Evolutionary conservation across 2,888 invertebrate genomes (phyloP).

Genomic region (Harpalus rubripes): DNA sequence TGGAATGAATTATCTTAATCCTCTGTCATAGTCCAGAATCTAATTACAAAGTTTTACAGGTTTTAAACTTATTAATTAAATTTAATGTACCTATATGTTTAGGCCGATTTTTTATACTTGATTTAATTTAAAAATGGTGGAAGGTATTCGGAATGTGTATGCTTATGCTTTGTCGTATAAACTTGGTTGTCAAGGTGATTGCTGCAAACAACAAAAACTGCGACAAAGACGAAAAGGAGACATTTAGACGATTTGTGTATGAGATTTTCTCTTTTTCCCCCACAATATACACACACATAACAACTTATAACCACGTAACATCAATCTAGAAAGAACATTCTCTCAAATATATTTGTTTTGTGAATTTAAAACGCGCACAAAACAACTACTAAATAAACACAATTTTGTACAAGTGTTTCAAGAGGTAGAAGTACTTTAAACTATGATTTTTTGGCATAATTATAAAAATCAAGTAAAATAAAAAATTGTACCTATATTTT

Average conservation of each 20-base stretch:
- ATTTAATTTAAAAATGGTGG: background rate
- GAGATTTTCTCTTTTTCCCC: background rate
- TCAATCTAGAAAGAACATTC: background rate
- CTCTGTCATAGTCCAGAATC: slow-evolving; percentile 6
- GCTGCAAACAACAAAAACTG: slow-evolving; percentile 13
- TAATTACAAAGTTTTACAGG: slow-evolving; percentile 14
- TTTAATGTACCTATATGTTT: background rate
- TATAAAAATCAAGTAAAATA: too few relatives aligned
- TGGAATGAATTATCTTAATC: background rate
- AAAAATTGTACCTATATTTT: too few relatives aligned
- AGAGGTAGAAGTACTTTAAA: too few relatives aligned
- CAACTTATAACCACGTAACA: slow-evolving; percentile 9
- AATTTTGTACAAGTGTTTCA: too few relatives aligned
- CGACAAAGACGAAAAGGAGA: slow-evolving; percentile 10
- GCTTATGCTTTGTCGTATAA: slow-evolving; percentile 8
- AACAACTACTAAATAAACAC: background rate
- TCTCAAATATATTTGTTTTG: background rate
- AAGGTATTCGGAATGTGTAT: background rate
- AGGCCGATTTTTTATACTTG: background rate
- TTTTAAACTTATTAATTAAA: slow-evolving; percentile 36
- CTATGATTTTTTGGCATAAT: too few relatives aligned
- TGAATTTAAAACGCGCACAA: background rate
- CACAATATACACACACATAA: slow-evolving; percentile 3
- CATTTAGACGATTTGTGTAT: slow-evolving; percentile 6
- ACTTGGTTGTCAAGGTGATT: slow-evolving; percentile 7